Base-by-base conservation (phyloP, 1,140 invertebrate genomes). In the Lutraria rhynchaena region DNA sequence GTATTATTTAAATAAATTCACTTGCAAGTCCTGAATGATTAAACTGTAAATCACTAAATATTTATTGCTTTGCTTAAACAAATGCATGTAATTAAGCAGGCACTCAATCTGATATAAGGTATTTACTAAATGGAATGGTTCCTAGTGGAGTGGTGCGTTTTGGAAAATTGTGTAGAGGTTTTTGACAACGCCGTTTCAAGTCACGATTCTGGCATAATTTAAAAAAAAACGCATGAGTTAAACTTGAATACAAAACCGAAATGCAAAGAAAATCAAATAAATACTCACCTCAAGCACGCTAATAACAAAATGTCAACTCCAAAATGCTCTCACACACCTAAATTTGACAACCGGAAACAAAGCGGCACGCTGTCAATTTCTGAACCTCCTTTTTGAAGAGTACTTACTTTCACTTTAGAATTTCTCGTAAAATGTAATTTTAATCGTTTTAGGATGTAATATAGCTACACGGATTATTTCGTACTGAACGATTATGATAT, bases 351-450 rank as follows among this genome's bases (percentile, higher is more conserved):
- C 27, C 33, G 24, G 19, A 70, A 55, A 24, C 53, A 3, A 15
- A 70, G n/a, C 19, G 0, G 15, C 31, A 9, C 31, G 24, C 55
- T 58, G 24, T 19, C 67, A 9, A 35, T 17, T 33, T 29, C n/a
- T 19, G 27, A 33, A 61, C 15, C 11, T 46, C 44, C 22, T 13
- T 4, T 31, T 17, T 19, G 41, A 51, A 70, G 65, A 70, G 24
- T 51, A 9, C n/a, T 37, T 70, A 70, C 65, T 70, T 70, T 70
- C 65, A 70, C 44, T 70, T 70, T 49, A 51, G 15, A 70, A 70
- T 33, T 63, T 63, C 35, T 3, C 22, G 3, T 15, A 17, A 11
- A 63, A n/a, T 41, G 35, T 41, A 37, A n/a, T 29, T 58, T 58
- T 27, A 58, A 58, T 29, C 11, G n/a, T 15, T 5, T 5, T 55